Evolutionary conservation across 2,888 invertebrate genomes (phyloP), one percentile per base, ranked within the genome.

Genomic region (Chloroclystis v-ata): DNA sequence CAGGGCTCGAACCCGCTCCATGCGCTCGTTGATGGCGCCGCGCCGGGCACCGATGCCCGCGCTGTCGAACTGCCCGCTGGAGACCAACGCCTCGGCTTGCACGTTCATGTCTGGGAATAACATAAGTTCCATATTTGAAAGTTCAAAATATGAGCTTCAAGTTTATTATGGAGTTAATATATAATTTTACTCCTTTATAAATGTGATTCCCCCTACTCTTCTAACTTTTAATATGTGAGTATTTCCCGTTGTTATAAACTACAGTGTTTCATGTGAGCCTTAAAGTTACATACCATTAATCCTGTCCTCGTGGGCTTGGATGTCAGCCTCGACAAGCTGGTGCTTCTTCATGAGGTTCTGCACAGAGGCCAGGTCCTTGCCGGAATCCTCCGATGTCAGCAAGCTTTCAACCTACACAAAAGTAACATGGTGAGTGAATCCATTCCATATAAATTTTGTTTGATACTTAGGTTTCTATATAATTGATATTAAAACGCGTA

Each of bases 331-430:
- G 13, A 99, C 96, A 49, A 99, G 90, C 82, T 98, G 98, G 81
- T 99, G 99, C 72, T 98, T 97, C 90, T 98, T 98, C 92, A 98
- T 96, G 58, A 99, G 90, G 83, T 99, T 99, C 89, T 99, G 99
- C 16, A 99, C 99, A 0, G 98, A 97, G 1, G 98, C 97, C 61
- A 99, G 89, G 87, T 99, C 99, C 81, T 98, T 99, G 56, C 99
- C 99, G 37, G 97, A 95, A 85, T 99, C 99, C 77, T 99, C 98
- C 24, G 96, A 97, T 1, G 97, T 97, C 63, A 99, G 82, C 54
- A 99, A 89, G 76, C 97, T 97, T 75, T 98, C 98, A 52, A 98
- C 98, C 85, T 85, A 37, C 1, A 50, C 11, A 40, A 1, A 43
- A n/a, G n/a, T n/a, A n/a, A n/a, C n/a, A n/a, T n/a, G n/a, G n/a